Conservation (phyloP, 2,888 invertebrate species). For the Drosophila borealis region DNA sequence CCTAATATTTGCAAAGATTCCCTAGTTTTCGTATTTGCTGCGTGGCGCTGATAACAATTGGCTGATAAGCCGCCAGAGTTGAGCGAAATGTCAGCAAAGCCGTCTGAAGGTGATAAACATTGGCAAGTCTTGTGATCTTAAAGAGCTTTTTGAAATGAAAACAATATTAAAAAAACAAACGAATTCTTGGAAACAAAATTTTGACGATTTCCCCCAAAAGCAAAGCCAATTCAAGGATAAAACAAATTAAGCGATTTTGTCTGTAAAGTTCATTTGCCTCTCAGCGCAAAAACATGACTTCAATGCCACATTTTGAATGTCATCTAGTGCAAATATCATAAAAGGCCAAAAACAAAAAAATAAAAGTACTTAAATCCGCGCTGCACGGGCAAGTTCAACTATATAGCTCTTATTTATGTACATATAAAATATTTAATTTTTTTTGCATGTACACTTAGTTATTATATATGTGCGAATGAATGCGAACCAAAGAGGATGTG, state of each 20-base stretch:
- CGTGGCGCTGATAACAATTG: constrained; percentile 31
- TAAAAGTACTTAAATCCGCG: neutral
- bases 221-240: constrained; percentile 38
- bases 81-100: constrained; percentile 43
- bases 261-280: constrained; percentile 46
- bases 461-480: constrained; percentile 25
- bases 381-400: neutral
- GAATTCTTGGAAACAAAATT: neutral
- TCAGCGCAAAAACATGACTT: constrained; percentile 21
- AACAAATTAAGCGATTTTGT: constrained; percentile 12
- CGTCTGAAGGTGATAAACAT: constrained; percentile 66
- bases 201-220: neutral
- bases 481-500: constrained; percentile 27
- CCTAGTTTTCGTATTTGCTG: neutral
- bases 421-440: constrained; percentile 3
- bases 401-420: neutral
- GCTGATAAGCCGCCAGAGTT: constrained; percentile 43
- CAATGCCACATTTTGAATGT: constrained; percentile 9
- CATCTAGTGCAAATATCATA: constrained; percentile 17
- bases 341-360: constrained; percentile 2
- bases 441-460: constrained; percentile 14
- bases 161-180: neutral
- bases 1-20: constrained; percentile 11
- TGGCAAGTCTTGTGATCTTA: constrained; percentile 62
- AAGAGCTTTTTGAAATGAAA: constrained; percentile 29